A percentile compares a stretch with the other conserved stretches of the same genome.
These are phyloP conservation scores for Beris morrisii DNA, from an alignment of 2,888 invertebrate species.

Conservation along the genomic window DNA sequence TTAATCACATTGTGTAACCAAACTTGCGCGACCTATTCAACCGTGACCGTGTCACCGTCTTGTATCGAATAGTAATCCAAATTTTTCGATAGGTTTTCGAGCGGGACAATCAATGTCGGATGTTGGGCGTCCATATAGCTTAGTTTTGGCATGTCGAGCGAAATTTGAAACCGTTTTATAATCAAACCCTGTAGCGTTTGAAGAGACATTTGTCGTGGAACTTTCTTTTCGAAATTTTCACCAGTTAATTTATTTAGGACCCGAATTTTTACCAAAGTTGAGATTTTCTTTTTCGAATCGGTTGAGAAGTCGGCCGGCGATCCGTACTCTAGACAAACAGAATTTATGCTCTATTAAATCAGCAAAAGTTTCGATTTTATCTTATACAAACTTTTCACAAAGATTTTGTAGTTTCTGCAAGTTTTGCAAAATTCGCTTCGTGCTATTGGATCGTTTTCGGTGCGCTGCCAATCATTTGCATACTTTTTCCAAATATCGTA, in stretches of 20 bases:
- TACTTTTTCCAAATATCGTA: slow-evolving; percentile 87
- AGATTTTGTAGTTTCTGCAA: slow-evolving; percentile 75
- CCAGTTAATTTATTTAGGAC: slow-evolving; percentile 58
- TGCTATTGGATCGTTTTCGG: slow-evolving; percentile 54
- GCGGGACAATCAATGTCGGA: slow-evolving; percentile 67
- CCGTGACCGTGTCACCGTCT: slow-evolving; percentile 78
- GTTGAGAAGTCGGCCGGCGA: slow-evolving; percentile 77
- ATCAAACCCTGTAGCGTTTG: slow-evolving; percentile 81
- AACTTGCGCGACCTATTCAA: slow-evolving; percentile 58
- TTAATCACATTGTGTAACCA: background rate
- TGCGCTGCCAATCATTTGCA: slow-evolving; percentile 71
- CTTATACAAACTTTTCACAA: slow-evolving; percentile 70
- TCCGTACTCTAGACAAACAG: slow-evolving; percentile 70
- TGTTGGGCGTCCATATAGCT: slow-evolving; percentile 61
- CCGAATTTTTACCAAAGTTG: slow-evolving; percentile 67
- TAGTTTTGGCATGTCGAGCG: slow-evolving; percentile 47
- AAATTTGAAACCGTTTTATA: slow-evolving; percentile 71
- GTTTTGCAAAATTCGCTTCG: slow-evolving; percentile 63
- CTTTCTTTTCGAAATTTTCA: slow-evolving; percentile 64
- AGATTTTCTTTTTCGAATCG: slow-evolving; percentile 64
- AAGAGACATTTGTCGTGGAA: slow-evolving; percentile 76
- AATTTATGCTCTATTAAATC: background rate
- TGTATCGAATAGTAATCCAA: slow-evolving; percentile 82
- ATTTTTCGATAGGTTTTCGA: slow-evolving; percentile 83
- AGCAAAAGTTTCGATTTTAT: slow-evolving; percentile 16